Evolutionary conservation across 1,140 invertebrate species (phyloP).

Genomic region (Bombus consobrinus): DNA sequence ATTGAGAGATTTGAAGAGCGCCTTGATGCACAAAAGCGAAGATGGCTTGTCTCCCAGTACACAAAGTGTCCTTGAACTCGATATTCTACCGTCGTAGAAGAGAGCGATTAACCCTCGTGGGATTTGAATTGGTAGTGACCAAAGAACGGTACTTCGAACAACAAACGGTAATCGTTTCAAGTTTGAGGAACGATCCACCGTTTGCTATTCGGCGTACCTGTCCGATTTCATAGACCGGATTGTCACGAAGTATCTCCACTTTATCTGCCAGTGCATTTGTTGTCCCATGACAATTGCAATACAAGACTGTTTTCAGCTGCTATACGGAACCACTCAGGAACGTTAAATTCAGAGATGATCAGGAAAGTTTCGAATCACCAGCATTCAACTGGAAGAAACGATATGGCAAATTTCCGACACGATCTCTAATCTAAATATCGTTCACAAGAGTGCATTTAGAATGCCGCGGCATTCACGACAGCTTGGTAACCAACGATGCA

Average conservation of each 20-base stretch:
- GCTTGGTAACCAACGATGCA: constrained; percentile 10
- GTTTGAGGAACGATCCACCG: background rate
- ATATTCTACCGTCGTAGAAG: constrained; percentile 80
- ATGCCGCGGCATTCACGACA: constrained; percentile 29
- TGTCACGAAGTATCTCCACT: background rate
- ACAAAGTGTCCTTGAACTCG: constrained; percentile 78
- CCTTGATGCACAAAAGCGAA: constrained; percentile 75
- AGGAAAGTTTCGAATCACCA: background rate
- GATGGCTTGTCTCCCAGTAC: constrained; percentile 61
- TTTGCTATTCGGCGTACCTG: background rate
- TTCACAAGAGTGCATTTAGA: constrained; percentile 56
- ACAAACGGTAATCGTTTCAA: background rate
- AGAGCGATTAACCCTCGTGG: background rate
- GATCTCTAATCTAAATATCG: constrained; percentile 14
- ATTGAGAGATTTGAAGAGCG: constrained; percentile 68
- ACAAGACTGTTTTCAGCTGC: background rate
- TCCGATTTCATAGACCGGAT: background rate
- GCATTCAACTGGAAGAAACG: background rate
- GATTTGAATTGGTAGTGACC: background rate
- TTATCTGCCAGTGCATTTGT: constrained; percentile 35
- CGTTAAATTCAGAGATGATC: too few species aligned
- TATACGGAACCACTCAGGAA: background rate
- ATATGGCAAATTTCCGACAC: background rate
- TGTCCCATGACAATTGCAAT: constrained; percentile 31
- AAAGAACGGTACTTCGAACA: background rate